Evolutionary conservation across 2,113 vertebrate species (phyloP).

Genomic region (Struthio camelus): DNA sequence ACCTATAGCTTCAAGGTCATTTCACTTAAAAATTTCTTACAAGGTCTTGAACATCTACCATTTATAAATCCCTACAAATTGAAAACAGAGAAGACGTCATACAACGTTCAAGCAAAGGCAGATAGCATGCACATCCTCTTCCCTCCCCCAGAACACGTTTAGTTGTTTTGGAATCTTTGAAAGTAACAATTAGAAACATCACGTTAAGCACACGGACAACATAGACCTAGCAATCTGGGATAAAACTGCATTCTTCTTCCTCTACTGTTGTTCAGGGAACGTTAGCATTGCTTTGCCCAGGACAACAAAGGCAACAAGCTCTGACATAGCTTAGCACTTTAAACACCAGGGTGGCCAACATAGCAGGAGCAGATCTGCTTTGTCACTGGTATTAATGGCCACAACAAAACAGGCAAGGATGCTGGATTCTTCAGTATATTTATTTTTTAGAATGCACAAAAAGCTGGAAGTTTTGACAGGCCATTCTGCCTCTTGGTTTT

Average conservation of each 20-base stretch:
- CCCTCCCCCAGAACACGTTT: accelerated
- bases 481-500: background rate
- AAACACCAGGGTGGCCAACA: background rate
- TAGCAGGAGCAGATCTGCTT: background rate
- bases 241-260: background rate
- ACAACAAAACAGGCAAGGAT: background rate
- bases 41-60: background rate
- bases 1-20: background rate
- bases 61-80: background rate
- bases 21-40: background rate
- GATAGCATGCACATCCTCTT: background rate
- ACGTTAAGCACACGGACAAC: background rate
- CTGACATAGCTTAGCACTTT: background rate
- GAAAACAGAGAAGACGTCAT: background rate
- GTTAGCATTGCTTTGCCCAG: background rate
- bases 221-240: background rate
- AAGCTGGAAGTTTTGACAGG: background rate
- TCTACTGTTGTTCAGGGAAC: background rate
- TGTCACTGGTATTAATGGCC: background rate
- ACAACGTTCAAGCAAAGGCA: background rate
- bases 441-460: background rate
- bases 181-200: background rate
- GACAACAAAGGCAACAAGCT: background rate
- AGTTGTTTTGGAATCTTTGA: background rate
- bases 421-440: background rate